Conservation (phyloP, 2,113 vertebrate species). For the Clarias magur region DNA sequence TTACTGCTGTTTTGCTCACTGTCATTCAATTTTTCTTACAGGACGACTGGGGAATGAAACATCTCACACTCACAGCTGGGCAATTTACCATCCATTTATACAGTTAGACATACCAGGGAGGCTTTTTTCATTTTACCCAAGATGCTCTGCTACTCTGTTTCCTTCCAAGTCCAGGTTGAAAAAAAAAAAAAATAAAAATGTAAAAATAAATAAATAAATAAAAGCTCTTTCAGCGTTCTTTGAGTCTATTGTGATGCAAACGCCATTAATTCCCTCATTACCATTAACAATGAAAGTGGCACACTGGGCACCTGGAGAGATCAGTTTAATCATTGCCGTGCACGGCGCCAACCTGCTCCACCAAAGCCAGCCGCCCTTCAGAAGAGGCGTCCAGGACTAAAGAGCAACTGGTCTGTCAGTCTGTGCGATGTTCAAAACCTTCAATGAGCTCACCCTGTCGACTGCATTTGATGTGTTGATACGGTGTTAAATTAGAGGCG, state of each 20-base stretch:
- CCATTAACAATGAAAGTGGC: constrained; percentile 57
- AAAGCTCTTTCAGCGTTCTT: constrained; percentile 37
- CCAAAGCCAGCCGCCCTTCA: constrained; percentile 30
- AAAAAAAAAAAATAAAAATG: neutral
- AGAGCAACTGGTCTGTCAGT: constrained; percentile 28
- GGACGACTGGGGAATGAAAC: constrained; percentile 92
- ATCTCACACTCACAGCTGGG: constrained; percentile 95
- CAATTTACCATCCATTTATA: constrained; percentile 92
- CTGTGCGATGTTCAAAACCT: constrained; percentile 41
- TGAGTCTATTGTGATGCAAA: constrained; percentile 59
- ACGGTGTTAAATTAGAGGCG: constrained; percentile 28
- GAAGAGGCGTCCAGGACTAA: constrained; percentile 22
- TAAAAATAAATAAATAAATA: constrained; percentile 23
- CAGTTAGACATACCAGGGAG: constrained; percentile 70
- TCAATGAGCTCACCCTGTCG: constrained; percentile 50
- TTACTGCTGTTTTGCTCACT: constrained; percentile 98
- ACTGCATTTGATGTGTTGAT: constrained; percentile 46
- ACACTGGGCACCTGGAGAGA: constrained; percentile 48
- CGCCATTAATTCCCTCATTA: constrained; percentile 61
- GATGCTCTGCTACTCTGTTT: constrained; percentile 42
- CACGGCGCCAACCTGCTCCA: constrained; percentile 47
- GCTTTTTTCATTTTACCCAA: constrained; percentile 42
- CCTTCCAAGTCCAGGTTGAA: constrained; percentile 43
- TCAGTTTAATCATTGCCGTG: constrained; percentile 57
- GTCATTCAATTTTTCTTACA: constrained; percentile 97